These are phyloP conservation scores for Trichogramma pretiosum DNA, from an alignment of 1,140 invertebrate genomes.

Conservation along the genomic window DNA sequence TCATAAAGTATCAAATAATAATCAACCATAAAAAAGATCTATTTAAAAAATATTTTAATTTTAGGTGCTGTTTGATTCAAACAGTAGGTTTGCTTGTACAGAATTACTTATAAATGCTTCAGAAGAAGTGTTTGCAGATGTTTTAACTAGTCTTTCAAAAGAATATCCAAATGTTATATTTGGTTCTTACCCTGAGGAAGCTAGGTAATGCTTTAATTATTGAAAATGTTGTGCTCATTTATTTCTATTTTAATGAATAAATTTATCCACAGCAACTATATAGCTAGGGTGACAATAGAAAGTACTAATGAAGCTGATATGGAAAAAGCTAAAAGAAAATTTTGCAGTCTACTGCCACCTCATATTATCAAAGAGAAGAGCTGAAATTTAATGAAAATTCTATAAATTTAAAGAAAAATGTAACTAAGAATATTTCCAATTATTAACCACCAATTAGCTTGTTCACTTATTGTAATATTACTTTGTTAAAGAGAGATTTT, in stretches of 20 bases:
- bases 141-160: slow-evolving; percentile 37
- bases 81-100: slow-evolving; percentile 36
- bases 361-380: slow-evolving; percentile 28
- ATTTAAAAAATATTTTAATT: slow-evolving; percentile 19
- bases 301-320: slow-evolving; percentile 35
- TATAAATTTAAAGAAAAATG: slow-evolving; percentile 20
- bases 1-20: slow-evolving; percentile 7
- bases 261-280: slow-evolving; percentile 38
- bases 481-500: too few species aligned
- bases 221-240: slow-evolving; percentile 1
- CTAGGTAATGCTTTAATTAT: slow-evolving; percentile 3
- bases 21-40: slow-evolving; percentile 1
- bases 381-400: too few species aligned
- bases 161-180: slow-evolving; percentile 44
- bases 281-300: slow-evolving; percentile 46
- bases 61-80: slow-evolving; percentile 37
- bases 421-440: too few species aligned
- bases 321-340: slow-evolving; percentile 35
- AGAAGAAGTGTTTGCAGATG: slow-evolving; percentile 42
- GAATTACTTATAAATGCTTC: slow-evolving; percentile 41
- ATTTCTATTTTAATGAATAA: slow-evolving; percentile 14
- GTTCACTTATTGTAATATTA: too few species aligned
- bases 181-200: slow-evolving; percentile 46
- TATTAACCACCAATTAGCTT: too few species aligned
- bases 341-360: slow-evolving; percentile 35